Percentiles rank a stretch among this genome's conserved stretches.
phyloP scores from a whole-genome alignment of 2,113 vertebrate species.

The Cheirogaleus medius region DNA sequence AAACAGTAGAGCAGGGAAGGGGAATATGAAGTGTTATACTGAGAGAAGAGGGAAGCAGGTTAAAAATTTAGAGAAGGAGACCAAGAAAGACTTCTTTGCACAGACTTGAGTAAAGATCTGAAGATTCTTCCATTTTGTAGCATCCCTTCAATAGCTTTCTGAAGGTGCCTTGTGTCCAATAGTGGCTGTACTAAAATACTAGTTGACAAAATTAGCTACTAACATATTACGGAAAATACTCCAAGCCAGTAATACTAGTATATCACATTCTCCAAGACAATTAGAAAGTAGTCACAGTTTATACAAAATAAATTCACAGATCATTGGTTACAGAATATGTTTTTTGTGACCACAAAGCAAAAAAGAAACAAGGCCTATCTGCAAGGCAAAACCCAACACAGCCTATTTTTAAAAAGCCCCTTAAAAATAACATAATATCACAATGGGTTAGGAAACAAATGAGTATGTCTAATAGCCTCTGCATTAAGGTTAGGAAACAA shows the following conservation, averaged over 20 bases:
- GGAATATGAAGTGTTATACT: background rate
- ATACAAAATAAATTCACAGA: background rate
- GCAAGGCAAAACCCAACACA: background rate
- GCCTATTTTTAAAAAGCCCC: background rate
- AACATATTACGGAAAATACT: background rate
- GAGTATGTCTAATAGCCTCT: background rate
- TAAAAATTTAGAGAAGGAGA: background rate
- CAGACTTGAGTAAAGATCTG: background rate
- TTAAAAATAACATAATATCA: background rate
- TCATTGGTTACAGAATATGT: background rate
- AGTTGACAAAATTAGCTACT: background rate
- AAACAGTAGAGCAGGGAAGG: background rate
- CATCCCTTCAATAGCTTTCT: background rate
- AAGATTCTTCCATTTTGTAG: background rate
- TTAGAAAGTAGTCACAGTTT: background rate
- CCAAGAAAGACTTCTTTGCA: background rate
- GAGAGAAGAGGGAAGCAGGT: background rate
- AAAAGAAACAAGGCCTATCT: background rate
- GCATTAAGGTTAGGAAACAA: background rate
- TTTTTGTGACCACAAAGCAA: background rate
- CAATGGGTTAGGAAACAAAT: background rate
- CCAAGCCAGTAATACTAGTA: background rate
- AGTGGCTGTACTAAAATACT: background rate
- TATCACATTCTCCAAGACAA: background rate
- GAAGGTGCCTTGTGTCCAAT: background rate